phyloP scores from a whole-genome alignment of 2,797 vertebrate species.

The Anguilla marmorata region DNA sequence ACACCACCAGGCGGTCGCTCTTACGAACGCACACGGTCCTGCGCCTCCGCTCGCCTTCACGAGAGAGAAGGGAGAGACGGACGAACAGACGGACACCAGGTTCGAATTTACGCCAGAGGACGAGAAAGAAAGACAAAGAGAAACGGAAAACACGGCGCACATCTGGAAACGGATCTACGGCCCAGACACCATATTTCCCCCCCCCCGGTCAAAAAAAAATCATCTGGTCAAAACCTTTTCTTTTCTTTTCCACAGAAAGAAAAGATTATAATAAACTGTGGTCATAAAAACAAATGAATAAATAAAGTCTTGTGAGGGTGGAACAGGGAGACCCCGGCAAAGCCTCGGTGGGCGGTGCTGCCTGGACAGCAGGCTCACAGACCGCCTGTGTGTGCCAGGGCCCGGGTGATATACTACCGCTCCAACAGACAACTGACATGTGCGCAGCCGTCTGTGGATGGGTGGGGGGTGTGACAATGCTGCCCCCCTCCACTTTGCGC shows the following conservation, averaged over 20 bases:
- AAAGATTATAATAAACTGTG: neutral
- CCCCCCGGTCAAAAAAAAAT: constrained; percentile 27
- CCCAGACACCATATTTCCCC: constrained; percentile 45
- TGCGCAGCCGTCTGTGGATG: neutral
- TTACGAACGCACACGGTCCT: constrained; percentile 81
- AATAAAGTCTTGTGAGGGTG: neutral
- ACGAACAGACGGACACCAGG: neutral
- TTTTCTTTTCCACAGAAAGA: constrained; percentile 22
- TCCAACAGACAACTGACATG: neutral
- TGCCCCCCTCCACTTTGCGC: neutral
- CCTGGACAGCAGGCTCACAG: neutral
- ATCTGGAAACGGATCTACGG: constrained; percentile 45
- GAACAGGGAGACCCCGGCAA: neutral
- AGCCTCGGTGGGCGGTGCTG: neutral
- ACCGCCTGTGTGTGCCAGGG: neutral
- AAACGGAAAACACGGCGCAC: neutral
- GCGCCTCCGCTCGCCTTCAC: constrained; percentile 78
- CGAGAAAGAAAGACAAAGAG: neutral
- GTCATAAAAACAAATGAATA: neutral
- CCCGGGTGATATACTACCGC: neutral
- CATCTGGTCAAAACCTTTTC: constrained; percentile 40
- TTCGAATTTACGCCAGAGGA: neutral
- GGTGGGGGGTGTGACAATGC: neutral
- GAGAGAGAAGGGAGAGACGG: constrained; percentile 21
- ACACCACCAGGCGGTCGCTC: constrained; percentile 82